Base-by-base conservation (phyloP, 2,888 invertebrate genomes). In the Lissocephala sabroskyi region DNA sequence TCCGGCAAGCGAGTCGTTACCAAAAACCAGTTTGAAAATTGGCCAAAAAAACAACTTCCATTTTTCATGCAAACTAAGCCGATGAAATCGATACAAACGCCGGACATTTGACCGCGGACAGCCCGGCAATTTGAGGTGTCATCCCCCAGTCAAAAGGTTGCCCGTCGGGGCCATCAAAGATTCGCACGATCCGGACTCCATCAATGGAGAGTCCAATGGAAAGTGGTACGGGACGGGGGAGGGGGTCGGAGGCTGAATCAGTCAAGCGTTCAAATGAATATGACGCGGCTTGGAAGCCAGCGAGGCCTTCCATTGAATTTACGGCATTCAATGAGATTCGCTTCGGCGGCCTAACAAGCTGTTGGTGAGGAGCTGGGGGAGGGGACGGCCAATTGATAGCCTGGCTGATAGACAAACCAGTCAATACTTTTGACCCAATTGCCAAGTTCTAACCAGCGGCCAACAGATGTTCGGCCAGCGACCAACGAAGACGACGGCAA, bases 81-180 rank as follows among this genome's bases (percentile, higher is more conserved):
- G n/a, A n/a, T n/a, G n/a, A n/a, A n/a, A n/a, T n/a, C n/a, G n/a
- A n/a, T n/a, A n/a, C n/a, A n/a, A n/a, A n/a, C n/a, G n/a, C n/a
- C n/a, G n/a, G n/a, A n/a, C n/a, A n/a, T n/a, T n/a, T n/a, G n/a
- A n/a, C n/a, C n/a, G n/a, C n/a, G n/a, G n/a, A n/a, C n/a, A 16
- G 4, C 14, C 17, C 3, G 5, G 10, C 14, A 57, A 52, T 37
- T 41, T 45, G 44, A 59, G 67, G 68, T 73, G 73, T 73, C 74
- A 68, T 66, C 65, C 67, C 54, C 55, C 49, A 56, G 49, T n/a
- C n/a, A 3, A 14, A 48, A 23, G 23, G 23, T 23, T 16, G 49
- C 44, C 50, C 50, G 40, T 50, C 10, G 10, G 16, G 35, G 35
- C 40, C 33, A 29, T 35, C 29, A 29, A 10, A 41, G 13, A 30